Conservation (phyloP, 2,113 vertebrate genomes). For the Podocnemis expansa region DNA sequence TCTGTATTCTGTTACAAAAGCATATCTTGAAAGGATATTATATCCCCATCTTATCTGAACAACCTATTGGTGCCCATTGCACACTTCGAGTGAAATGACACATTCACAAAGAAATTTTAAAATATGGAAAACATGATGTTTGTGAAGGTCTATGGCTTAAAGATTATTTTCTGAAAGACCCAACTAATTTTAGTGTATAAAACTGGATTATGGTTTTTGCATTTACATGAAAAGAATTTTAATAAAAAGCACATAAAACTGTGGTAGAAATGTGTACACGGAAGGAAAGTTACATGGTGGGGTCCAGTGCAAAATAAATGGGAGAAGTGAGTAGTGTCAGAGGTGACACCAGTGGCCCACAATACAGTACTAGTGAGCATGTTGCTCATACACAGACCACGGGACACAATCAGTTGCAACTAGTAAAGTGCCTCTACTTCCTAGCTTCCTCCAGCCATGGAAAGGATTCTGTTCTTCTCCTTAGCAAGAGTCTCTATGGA, state of each 20-base stretch:
- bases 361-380: background rate
- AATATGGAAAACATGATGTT: constrained; percentile 47
- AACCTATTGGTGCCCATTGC: background rate
- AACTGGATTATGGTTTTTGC: constrained; percentile 39
- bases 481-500: background rate
- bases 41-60: background rate
- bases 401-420: background rate
- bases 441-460: background rate
- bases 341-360: constrained; percentile 1
- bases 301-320: constrained; percentile 71
- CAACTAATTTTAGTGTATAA: background rate
- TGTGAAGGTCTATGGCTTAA: constrained; percentile 70
- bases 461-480: background rate
- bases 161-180: constrained; percentile 35
- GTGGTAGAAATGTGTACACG: constrained; percentile 53
- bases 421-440: constrained; percentile 65
- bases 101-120: constrained; percentile 57
- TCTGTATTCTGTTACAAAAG: constrained; percentile 22
- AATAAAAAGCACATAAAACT: constrained; percentile 48
- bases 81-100: constrained; percentile 10
- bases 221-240: constrained; percentile 37
- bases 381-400: constrained; percentile 31
- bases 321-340: constrained; percentile 43
- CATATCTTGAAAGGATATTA: background rate
- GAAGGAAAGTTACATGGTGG: constrained; percentile 14